Evolutionary conservation across 2,797 vertebrate species (phyloP).

Genomic region (Phylloscopus collybita): DNA sequence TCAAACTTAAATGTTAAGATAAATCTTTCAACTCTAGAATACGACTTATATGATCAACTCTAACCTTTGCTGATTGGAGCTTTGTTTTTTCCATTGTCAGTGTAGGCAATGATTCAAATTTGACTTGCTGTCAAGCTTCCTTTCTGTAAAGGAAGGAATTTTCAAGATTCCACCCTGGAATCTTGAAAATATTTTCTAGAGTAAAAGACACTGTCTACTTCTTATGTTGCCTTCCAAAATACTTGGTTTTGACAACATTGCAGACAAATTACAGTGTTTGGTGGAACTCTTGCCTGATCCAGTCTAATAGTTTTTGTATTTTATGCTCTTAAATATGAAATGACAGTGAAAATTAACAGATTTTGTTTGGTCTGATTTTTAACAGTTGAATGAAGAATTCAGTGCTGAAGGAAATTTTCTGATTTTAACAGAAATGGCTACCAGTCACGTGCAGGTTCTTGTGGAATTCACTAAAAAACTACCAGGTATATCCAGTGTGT

Average conservation of each 20-base stretch:
- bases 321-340: not conserved
- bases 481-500: constrained; percentile 81
- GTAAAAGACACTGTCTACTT: not conserved
- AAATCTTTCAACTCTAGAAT: not conserved
- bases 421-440: constrained; percentile 97
- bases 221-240: not conserved
- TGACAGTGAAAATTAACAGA: not conserved
- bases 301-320: not conserved
- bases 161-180: not conserved
- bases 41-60: not conserved
- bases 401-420: constrained; percentile 95
- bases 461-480: constrained; percentile 99
- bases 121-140: not conserved
- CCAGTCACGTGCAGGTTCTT: constrained; percentile 95
- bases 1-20: not conserved
- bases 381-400: constrained; percentile 92
- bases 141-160: not conserved
- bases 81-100: not conserved
- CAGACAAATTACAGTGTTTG: not conserved
- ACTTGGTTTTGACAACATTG: not conserved
- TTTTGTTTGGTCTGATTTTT: constrained; percentile 47
- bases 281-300: not conserved
- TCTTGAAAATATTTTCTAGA: not conserved
- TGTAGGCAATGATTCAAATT: not conserved
- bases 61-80: not conserved